These are phyloP conservation scores for Idris sp. DNA, from an alignment of 1,140 invertebrate genomes.

Conservation along the genomic window DNA sequence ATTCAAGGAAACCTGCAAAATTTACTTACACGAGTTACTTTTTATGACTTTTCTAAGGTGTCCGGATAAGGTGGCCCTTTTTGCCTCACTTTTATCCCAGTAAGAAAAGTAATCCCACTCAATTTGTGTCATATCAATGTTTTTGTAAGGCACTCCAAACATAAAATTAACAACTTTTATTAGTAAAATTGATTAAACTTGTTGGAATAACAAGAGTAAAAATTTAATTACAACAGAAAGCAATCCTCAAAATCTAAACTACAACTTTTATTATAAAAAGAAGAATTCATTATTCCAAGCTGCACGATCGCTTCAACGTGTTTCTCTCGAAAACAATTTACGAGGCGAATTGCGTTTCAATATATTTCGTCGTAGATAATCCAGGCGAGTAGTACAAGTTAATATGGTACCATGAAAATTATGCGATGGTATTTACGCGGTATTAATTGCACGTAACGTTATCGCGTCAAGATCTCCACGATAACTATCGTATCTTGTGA, in stretches of 20 bases:
- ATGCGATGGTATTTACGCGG: conserved; percentile 53
- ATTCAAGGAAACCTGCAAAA: conserved; percentile 71
- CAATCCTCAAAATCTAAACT: too few species aligned
- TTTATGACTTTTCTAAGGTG: conserved; percentile 66
- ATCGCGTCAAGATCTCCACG: conserved; percentile 30
- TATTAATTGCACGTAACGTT: conserved; percentile 64
- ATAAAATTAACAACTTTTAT: too few species aligned
- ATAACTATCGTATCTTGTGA: conserved; percentile 37
- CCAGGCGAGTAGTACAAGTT: conserved; percentile 35
- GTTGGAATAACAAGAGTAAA: too few species aligned
- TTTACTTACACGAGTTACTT: conserved; percentile 72
- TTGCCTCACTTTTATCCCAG: conserved; percentile 17
- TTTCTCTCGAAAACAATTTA: conserved; percentile 31
- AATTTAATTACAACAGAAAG: too few species aligned
- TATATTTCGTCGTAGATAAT: conserved; percentile 21
- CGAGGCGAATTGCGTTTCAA: conserved; percentile 18
- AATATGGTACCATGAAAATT: conserved; percentile 51
- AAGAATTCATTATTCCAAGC: too few species aligned
- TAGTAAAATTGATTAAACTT: too few species aligned
- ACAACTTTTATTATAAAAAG: too few species aligned
- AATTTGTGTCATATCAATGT: too few species aligned
- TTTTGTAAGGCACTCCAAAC: too few species aligned
- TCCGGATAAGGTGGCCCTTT: conserved; percentile 58
- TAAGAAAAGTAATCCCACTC: too few species aligned
- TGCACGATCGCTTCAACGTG: too few species aligned